Evolutionary conservation across 2,797 vertebrate genomes (phyloP).

Genomic region (Pangasius djambal): DNA sequence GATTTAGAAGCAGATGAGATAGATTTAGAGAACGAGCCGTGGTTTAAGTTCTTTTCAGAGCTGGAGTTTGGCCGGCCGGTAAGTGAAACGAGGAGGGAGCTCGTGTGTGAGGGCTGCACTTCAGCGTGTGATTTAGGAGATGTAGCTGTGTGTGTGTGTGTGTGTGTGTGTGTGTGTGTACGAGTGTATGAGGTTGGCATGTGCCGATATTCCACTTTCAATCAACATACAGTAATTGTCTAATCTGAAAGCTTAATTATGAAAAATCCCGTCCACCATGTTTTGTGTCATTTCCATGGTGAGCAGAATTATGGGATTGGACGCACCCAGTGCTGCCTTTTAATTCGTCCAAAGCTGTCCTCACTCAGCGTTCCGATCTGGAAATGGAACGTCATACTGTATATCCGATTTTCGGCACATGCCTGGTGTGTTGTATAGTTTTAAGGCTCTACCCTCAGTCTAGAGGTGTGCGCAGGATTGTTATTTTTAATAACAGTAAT

Average conservation of each 20-base stretch:
- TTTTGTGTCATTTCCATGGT: neutral
- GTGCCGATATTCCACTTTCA: neutral
- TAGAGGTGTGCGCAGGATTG: neutral
- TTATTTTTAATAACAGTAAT: neutral
- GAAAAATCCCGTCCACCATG: neutral
- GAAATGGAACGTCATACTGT: neutral
- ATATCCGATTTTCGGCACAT: neutral
- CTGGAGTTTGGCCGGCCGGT: slow-evolving; percentile 99
- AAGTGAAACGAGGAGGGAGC: slow-evolving; percentile 74
- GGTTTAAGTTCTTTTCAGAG: slow-evolving; percentile 99
- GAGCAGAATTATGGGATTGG: neutral
- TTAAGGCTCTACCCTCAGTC: neutral
- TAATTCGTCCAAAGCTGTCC: neutral
- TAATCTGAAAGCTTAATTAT: neutral
- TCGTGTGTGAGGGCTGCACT: slow-evolving; percentile 36
- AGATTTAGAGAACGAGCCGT: slow-evolving; percentile 99
- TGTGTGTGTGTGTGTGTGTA: neutral
- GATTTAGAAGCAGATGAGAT: slow-evolving; percentile 91
- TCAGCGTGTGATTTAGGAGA: slow-evolving; percentile 16
- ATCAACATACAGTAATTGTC: neutral
- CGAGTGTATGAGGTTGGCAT: slow-evolving; percentile 10
- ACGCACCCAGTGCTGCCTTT: neutral
- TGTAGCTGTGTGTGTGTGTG: slow-evolving; percentile 6
- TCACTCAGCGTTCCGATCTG: neutral
- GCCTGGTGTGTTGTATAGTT: neutral